Evolutionary conservation across 2,113 vertebrate genomes (phyloP).

Genomic region (cattle (Bos taurus)): DNA sequence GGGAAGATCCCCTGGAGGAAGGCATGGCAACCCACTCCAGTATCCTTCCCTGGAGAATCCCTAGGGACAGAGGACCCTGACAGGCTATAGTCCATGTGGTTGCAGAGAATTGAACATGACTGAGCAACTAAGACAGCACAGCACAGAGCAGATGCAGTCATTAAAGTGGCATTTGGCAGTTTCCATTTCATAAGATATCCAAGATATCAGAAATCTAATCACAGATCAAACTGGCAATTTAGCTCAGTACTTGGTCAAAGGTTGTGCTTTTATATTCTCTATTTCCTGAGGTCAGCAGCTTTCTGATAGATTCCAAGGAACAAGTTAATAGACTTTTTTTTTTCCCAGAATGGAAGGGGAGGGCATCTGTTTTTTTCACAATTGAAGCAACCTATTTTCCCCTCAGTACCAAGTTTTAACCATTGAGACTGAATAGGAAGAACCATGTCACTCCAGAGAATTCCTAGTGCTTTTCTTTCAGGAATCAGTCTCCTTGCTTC

Average conservation of each 20-base stretch:
- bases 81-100: too few relatives aligned
- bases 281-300: neutral
- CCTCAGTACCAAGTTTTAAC: neutral
- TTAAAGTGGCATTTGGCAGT: neutral
- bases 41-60: too few relatives aligned
- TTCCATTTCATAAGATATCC: neutral
- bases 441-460: neutral
- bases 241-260: neutral
- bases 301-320: neutral
- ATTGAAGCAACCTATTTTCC: rapidly evolving
- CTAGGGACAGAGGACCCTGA: too few relatives aligned
- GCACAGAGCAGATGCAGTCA: neutral
- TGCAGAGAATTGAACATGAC: too few relatives aligned
- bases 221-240: neutral
- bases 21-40: too few relatives aligned
- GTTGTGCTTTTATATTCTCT: too few relatives aligned
- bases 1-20: too few relatives aligned
- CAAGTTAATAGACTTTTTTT: neutral
- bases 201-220: neutral
- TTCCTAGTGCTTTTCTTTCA: neutral
- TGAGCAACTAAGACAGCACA: too few relatives aligned
- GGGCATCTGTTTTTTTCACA: neutral
- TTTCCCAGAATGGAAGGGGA: rapidly evolving
- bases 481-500: neutral
- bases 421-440: neutral